These are phyloP conservation scores for Gobionotothen gibberifrons DNA, from an alignment of 2,797 vertebrate genomes.

Conservation along the genomic window DNA sequence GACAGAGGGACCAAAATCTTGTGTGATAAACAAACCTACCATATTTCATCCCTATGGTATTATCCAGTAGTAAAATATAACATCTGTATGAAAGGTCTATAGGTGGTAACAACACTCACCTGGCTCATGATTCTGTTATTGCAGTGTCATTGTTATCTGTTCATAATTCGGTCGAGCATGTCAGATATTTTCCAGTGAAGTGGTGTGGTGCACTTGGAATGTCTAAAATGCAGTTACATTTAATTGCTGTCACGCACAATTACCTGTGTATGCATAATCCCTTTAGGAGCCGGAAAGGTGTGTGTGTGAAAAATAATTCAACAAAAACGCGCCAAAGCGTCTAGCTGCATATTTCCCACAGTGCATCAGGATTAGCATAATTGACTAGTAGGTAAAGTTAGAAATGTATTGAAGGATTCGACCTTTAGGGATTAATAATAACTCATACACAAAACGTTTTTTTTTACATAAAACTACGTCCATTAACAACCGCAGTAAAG, in stretches of 20 bases:
- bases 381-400: no score
- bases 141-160: not conserved
- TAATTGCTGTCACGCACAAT: not conserved
- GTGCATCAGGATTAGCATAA: constrained; percentile 15
- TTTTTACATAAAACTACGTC: no score
- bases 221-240: constrained; percentile 30
- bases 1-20: not conserved
- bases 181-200: not conserved
- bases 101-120: not conserved
- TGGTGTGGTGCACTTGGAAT: constrained; percentile 19
- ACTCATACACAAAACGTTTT: no score
- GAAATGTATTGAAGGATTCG: no score
- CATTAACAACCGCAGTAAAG: no score
- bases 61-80: not conserved
- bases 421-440: no score
- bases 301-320: not conserved
- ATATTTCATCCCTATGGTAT: not conserved
- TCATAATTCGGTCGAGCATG: not conserved
- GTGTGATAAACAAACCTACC: not conserved
- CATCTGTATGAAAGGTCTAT: not conserved
- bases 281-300: constrained; percentile 9
- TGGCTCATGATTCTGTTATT: not conserved
- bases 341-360: constrained; percentile 35
- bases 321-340: not conserved
- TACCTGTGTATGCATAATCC: not conserved